Percentiles rank a stretch among this genome's conserved stretches.
These are phyloP conservation scores for Pyrgus malvae DNA, from an alignment of 2,888 invertebrate species.

Conservation along the genomic window DNA sequence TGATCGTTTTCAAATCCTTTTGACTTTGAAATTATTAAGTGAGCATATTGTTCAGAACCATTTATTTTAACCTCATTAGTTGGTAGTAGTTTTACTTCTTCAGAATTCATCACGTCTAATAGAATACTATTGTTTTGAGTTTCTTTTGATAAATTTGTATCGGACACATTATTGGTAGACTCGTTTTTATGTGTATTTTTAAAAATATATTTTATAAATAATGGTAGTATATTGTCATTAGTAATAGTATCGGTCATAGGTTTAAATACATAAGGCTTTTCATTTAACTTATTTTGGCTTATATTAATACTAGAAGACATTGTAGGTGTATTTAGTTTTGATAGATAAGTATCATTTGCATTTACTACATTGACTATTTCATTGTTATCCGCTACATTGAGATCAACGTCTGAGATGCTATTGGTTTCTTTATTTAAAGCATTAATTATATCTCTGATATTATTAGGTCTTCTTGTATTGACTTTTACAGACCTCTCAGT, in stretches of 20 bases:
- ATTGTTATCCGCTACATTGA: slow-evolving; percentile 54
- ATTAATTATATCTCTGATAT: slow-evolving; percentile 69
- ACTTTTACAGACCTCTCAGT: slow-evolving; percentile 17
- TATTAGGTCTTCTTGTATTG: slow-evolving; percentile 51
- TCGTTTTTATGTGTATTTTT: slow-evolving; percentile 39
- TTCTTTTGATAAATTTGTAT: slow-evolving; percentile 33
- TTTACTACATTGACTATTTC: not conserved
- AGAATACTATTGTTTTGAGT: not conserved
- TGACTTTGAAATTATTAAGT: not conserved
- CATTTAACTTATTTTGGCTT: slow-evolving; percentile 6
- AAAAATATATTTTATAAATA: slow-evolving; percentile 57
- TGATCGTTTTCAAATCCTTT: slow-evolving; percentile 10
- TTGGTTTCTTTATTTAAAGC: slow-evolving; percentile 50
- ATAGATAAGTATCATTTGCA: not conserved
- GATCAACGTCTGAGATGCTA: slow-evolving; percentile 42
- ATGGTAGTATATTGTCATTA: slow-evolving; percentile 44
- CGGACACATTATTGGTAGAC: slow-evolving; percentile 22
- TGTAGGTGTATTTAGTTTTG: not conserved
- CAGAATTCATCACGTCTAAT: not conserved
- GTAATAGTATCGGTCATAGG: not conserved
- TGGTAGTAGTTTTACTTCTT: not conserved
- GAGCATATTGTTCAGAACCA: not conserved
- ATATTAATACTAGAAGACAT: not conserved
- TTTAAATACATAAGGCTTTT: slow-evolving; percentile 2
- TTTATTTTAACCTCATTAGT: not conserved